A percentile compares a stretch with the other conserved stretches of the same genome.
These are phyloP conservation scores for Cheilinus undulatus DNA, from an alignment of 2,113 vertebrate genomes.

Conservation along the genomic window DNA sequence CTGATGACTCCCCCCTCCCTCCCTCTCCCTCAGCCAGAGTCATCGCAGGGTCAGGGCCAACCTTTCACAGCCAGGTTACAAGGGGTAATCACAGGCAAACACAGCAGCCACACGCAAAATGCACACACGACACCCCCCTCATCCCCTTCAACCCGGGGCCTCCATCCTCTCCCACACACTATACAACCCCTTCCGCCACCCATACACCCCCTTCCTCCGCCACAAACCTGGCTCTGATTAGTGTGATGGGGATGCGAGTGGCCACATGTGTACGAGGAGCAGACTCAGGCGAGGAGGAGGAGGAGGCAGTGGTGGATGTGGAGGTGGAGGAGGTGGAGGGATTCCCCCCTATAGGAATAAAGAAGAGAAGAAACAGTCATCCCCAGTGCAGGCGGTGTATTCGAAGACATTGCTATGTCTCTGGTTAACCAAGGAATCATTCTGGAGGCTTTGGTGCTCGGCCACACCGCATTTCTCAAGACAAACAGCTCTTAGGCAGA, in stretches of 20 bases:
- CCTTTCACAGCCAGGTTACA: slow-evolving; percentile 85
- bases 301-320: slow-evolving; percentile 29
- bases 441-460: slow-evolving; percentile 66
- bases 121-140: slow-evolving; percentile 68
- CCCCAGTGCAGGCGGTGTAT: slow-evolving; percentile 56
- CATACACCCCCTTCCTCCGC: slow-evolving; percentile 50
- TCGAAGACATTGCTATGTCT: slow-evolving; percentile 66
- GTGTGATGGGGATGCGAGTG: slow-evolving; percentile 77
- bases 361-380: slow-evolving; percentile 63
- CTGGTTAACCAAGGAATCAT: slow-evolving; percentile 75
- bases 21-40: slow-evolving; percentile 68
- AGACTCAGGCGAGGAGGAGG: slow-evolving; percentile 45
- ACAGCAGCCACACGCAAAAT: slow-evolving; percentile 84
- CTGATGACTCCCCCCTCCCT: slow-evolving; percentile 1
- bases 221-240: slow-evolving; percentile 87
- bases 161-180: slow-evolving; percentile 39
- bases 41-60: slow-evolving; percentile 82
- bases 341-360: slow-evolving; percentile 51
- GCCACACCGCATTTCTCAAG: slow-evolving; percentile 72
- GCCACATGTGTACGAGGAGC: slow-evolving; percentile 74
- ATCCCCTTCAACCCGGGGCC: neutral
- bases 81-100: slow-evolving; percentile 83
- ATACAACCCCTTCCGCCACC: slow-evolving; percentile 47
- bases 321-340: slow-evolving; percentile 26
- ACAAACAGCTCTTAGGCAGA: slow-evolving; percentile 70